Conservation (phyloP, 2,113 vertebrate species). For the Glaucomys volans region DNA sequence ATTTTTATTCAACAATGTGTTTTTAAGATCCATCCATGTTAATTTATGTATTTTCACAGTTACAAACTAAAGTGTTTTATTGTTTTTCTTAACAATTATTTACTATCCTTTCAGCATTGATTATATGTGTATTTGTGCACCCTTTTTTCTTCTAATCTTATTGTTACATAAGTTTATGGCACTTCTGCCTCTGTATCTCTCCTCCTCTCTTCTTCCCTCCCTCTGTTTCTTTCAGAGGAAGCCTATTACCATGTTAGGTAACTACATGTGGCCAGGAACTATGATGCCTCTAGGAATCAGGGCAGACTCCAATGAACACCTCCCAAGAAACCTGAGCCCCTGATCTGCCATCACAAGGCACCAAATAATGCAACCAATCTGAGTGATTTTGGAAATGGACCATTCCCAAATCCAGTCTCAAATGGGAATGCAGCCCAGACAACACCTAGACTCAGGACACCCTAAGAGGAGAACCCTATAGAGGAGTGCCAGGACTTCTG, state of each 20-base stretch:
- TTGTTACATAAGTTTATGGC: not conserved
- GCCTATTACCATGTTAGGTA: not conserved
- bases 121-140: not conserved
- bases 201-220: not conserved
- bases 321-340: not conserved
- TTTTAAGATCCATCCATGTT: not conserved
- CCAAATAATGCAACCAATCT: not conserved
- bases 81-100: not conserved
- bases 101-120: not conserved
- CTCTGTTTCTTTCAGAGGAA: not conserved
- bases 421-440: not conserved
- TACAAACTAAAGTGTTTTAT: not conserved
- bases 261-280: not conserved
- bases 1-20: not conserved
- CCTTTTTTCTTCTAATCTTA: not conserved
- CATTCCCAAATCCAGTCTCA: not conserved
- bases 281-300: not conserved
- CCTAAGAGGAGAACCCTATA: not conserved
- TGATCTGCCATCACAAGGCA: not conserved
- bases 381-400: not conserved
- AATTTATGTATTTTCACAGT: not conserved
- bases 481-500: not conserved
- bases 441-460: not conserved
- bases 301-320: not conserved
- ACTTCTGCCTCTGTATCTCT: not conserved